Percentiles rank a stretch among this genome's conserved stretches.
phyloP scores from a whole-genome alignment of 2,113 vertebrate genomes.

The Tamias sibiricus region DNA sequence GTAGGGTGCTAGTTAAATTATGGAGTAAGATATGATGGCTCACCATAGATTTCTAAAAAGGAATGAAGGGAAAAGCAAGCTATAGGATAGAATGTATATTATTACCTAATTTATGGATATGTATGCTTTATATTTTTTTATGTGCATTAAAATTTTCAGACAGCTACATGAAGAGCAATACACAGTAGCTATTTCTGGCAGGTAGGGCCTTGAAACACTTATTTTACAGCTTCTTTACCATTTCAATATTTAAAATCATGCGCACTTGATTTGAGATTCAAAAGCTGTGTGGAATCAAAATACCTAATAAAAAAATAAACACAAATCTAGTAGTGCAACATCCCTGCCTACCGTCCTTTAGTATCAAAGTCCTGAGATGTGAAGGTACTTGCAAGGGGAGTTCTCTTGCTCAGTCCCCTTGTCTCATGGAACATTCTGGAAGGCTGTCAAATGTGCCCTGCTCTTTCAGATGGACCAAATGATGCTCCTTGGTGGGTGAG shows the following conservation, averaged over 20 bases:
- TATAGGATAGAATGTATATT: neutral
- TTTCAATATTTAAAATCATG: neutral
- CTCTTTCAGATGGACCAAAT: neutral
- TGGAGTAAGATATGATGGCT: neutral
- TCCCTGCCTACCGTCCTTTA: neutral
- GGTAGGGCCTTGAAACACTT: neutral
- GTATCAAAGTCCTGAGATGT: neutral
- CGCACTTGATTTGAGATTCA: neutral
- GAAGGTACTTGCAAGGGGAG: neutral
- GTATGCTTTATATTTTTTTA: neutral
- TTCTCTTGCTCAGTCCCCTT: rapidly evolving
- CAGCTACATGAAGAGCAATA: neutral
- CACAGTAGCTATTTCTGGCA: neutral
- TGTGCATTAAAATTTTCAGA: neutral
- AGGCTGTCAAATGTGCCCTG: rapidly evolving
- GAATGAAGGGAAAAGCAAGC: neutral
- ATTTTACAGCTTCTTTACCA: neutral
- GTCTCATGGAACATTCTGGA: neutral
- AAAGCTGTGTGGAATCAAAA: neutral
- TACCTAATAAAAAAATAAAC: neutral
- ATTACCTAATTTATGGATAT: neutral
- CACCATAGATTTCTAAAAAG: neutral
- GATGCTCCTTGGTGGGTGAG: neutral
- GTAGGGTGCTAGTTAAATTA: neutral
- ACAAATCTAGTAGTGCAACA: neutral